Evolutionary conservation across 2,888 invertebrate genomes (phyloP).

Genomic region (Stegana nigrithorax): DNA sequence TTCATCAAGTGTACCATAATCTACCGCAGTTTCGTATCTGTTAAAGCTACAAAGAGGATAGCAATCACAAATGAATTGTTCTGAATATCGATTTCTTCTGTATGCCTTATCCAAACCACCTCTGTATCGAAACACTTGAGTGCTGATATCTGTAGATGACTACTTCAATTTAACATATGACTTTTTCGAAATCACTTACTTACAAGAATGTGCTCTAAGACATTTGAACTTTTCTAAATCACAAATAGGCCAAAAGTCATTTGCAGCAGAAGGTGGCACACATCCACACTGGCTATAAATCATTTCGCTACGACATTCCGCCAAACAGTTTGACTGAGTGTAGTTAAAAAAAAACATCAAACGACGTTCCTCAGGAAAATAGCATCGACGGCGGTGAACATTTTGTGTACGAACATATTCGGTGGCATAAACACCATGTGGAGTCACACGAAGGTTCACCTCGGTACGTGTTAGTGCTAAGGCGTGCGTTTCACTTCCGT

Average conservation of each 20-base stretch:
- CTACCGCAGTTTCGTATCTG: conserved; percentile 68
- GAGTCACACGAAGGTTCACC: conserved; percentile 72
- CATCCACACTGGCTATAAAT: conserved; percentile 72
- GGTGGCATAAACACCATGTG: conserved; percentile 73
- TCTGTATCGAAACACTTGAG: conserved; percentile 27
- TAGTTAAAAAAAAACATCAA: conserved; percentile 69
- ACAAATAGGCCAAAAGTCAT: conserved; percentile 47
- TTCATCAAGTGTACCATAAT: conserved; percentile 69
- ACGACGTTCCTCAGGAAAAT: conserved; percentile 71
- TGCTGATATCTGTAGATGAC: conserved; percentile 32
- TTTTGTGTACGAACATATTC: conserved; percentile 68
- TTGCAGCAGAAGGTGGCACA: conserved; percentile 71
- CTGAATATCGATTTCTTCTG: conserved; percentile 24
- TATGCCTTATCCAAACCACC: neutral
- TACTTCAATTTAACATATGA: neutral
- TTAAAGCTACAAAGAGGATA: conserved; percentile 73
- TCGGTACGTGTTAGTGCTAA: conserved; percentile 71
- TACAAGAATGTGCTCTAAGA: conserved; percentile 42
- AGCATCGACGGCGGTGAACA: conserved; percentile 71
- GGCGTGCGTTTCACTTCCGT: conserved; percentile 71
- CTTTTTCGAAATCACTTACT: conserved; percentile 13
- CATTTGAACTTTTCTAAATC: conserved; percentile 46
- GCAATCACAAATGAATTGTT: conserved; percentile 49
- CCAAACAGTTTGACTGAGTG: conserved; percentile 75
- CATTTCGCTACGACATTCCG: conserved; percentile 71